Evolutionary conservation across 2,113 vertebrate genomes (phyloP).

Genomic region (Bufo gargarizans): DNA sequence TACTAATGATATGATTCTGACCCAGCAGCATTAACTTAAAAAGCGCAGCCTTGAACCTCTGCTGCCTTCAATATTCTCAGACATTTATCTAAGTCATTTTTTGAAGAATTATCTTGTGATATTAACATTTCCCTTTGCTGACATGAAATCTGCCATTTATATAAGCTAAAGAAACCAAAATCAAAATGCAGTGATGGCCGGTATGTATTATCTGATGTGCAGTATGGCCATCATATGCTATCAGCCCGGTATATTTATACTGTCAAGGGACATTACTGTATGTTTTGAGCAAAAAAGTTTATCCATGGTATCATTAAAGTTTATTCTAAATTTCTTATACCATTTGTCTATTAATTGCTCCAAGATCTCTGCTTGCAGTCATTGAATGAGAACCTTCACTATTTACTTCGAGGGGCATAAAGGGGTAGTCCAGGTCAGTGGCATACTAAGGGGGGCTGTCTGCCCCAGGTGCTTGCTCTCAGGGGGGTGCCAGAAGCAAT

Average conservation of each 20-base stretch:
- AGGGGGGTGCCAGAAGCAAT: no score
- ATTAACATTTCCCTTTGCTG: not conserved
- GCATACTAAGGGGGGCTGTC: no score
- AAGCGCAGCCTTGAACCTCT: constrained; percentile 66
- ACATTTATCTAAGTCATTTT: constrained; percentile 57
- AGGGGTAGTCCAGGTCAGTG: no score
- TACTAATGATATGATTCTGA: constrained; percentile 62
- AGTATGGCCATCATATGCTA: not conserved
- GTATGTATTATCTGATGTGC: not conserved
- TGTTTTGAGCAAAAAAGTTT: no score
- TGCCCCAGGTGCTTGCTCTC: no score
- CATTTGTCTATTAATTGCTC: no score
- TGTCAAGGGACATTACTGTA: no score
- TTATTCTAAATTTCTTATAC: no score
- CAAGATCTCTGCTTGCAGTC: no score
- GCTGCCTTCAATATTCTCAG: constrained; percentile 70
- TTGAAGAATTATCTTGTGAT: not conserved
- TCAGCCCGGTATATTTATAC: not conserved
- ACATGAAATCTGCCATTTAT: not conserved
- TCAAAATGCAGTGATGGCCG: not conserved
- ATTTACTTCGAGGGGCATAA: no score
- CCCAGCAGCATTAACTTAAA: constrained; percentile 60
- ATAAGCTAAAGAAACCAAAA: not conserved
- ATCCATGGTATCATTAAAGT: no score
- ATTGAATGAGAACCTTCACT: no score